Conservation (phyloP, 2,113 vertebrate species). For the Oryzias curvinotus region DNA sequence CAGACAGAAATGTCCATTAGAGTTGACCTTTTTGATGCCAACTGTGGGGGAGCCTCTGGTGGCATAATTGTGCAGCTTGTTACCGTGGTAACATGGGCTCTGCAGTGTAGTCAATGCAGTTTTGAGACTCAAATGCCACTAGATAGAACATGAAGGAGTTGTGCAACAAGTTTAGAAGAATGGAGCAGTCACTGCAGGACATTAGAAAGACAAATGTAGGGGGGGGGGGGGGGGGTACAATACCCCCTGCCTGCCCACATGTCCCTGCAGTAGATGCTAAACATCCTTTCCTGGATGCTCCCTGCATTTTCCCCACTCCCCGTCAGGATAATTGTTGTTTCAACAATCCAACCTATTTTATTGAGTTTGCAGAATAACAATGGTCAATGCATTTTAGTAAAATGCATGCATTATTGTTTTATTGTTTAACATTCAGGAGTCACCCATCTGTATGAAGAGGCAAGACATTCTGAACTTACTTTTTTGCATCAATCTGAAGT, state of each 20-base stretch:
- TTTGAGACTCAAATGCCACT: conserved; percentile 40
- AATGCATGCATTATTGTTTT: too few species aligned
- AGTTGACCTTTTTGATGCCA: conserved; percentile 55
- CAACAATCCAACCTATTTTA: neutral
- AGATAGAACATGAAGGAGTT: conserved; percentile 28
- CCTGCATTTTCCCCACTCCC: conserved; percentile 16
- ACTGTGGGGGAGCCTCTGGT: conserved; percentile 26
- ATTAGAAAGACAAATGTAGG: conserved; percentile 28
- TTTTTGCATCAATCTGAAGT: too few species aligned
- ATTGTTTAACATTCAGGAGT: too few species aligned
- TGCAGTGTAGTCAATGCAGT: conserved; percentile 2
- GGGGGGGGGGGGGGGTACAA: conserved; percentile 28
- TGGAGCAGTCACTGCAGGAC: conserved; percentile 15
- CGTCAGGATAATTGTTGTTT: conserved; percentile 2
- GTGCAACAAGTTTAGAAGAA: conserved; percentile 25
- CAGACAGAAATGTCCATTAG: conserved; percentile 47
- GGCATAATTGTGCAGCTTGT: conserved; percentile 32
- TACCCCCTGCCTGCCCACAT: conserved; percentile 33
- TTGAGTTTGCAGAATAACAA: too few species aligned
- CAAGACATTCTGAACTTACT: too few species aligned
- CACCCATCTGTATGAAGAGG: too few species aligned
- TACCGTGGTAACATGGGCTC: conserved; percentile 48
- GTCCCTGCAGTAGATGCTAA: conserved; percentile 46
- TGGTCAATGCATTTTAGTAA: too few species aligned
- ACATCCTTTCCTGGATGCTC: conserved; percentile 35